Base-by-base conservation (phyloP, 2,797 vertebrate genomes). In the Urosaurus nigricauda region DNA sequence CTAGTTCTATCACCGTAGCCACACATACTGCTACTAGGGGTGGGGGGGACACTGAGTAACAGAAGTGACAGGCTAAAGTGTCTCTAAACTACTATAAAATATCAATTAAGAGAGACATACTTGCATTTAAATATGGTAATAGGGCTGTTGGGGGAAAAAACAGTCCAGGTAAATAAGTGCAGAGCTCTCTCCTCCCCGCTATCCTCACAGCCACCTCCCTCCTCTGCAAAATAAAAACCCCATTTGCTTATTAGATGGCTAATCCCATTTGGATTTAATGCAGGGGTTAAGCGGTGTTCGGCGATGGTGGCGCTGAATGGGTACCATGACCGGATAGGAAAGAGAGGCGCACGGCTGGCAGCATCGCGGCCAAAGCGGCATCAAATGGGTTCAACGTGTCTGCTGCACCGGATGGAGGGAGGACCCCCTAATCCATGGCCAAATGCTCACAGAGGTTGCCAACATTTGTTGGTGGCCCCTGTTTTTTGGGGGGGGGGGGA, bases 41-140 rank as follows among this genome's bases (percentile, higher is more conserved):
- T n/a, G 29, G 29, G 87, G 89, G 83, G 63, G 86, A 90, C 92
- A 88, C 71, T 89, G 91, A 85, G 91, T 83, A 7, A 88, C 70
- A 93, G 87, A 94, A 91, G 60, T 82, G 68, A 96, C 94, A 97
- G 63, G 92, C 95, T 96, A 97, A 60, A 92, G 60, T 93, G 88
- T 92, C 87, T 91, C 94, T 94, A 96, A 94, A 94, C 97, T 97
- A 97, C 93, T 95, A 63, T 82, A 93, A 95, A 97, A 95, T 87
- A 94, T 68, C 93, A 95, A 96, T 92, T 93, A 96, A 96, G 96
- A 92, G 93, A 95, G 91, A 98, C 97, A 96, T 97, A 97, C 97
- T 97, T 97, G 97, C 97, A 97, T 97, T 97, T 97, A 98, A 97
- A 96, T 97, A 97, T 93, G 97, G 97, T 93, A 97, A 97, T 96